phyloP scores from a whole-genome alignment of 2,888 invertebrate genomes.

The Baccha elongata region DNA sequence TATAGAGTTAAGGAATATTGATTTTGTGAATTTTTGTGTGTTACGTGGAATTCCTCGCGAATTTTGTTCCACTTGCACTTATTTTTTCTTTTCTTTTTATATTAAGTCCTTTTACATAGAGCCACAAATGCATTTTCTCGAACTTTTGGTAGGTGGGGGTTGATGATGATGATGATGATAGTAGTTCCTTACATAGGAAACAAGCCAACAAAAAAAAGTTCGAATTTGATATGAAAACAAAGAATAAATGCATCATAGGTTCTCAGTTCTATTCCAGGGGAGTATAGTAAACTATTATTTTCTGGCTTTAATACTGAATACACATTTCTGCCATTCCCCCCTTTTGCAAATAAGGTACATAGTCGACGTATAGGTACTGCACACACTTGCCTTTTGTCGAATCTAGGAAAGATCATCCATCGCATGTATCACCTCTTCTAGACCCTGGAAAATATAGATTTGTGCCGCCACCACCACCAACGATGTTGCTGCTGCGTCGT shows the following conservation, averaged over 20 bases:
- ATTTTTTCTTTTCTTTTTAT: slow-evolving; percentile 13
- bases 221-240: slow-evolving; percentile 7
- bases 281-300: slow-evolving; percentile 15
- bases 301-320: slow-evolving; percentile 51
- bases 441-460: slow-evolving; percentile 71
- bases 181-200: slow-evolving; percentile 34
- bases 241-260: slow-evolving; percentile 36
- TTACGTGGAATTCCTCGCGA: slow-evolving; percentile 71
- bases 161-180: not conserved
- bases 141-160: slow-evolving; percentile 1
- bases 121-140: slow-evolving; percentile 31
- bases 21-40: slow-evolving; percentile 72
- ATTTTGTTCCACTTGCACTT: slow-evolving; percentile 50
- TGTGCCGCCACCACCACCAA: slow-evolving; percentile 34
- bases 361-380: not conserved
- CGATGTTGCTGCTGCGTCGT: slow-evolving; percentile 55
- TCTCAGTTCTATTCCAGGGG: slow-evolving; percentile 13
- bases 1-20: slow-evolving; percentile 73
- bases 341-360: not conserved
- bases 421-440: slow-evolving; percentile 52
- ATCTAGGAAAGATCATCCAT: slow-evolving; percentile 51
- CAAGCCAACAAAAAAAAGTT: slow-evolving; percentile 17
- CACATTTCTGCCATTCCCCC: not conserved
- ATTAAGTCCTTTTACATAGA: slow-evolving; percentile 17
- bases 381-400: slow-evolving; percentile 40